These are phyloP conservation scores for Notolabrus celidotus DNA, from an alignment of 2,797 vertebrate genomes.

Conservation along the genomic window DNA sequence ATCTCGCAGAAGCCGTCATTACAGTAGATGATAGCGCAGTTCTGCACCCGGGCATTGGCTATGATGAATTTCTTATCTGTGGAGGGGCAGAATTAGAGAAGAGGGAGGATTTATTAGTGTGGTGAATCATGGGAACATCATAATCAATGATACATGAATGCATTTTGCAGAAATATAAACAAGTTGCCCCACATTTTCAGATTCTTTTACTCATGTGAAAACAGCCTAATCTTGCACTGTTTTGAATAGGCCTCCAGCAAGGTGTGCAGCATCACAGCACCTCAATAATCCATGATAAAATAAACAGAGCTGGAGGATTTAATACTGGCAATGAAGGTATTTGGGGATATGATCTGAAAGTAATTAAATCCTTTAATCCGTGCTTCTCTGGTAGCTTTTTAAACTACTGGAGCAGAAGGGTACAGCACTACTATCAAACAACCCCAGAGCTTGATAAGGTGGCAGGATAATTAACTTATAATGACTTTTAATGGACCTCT, in stretches of 20 bases:
- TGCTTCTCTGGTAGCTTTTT: conserved; percentile 24
- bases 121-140: not conserved
- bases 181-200: not conserved
- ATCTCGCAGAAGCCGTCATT: conserved; percentile 99
- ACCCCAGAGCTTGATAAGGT: conserved; percentile 3
- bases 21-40: conserved; percentile 99
- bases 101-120: not conserved
- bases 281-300: conserved; percentile 17
- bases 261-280: not conserved
- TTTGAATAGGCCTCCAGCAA: not conserved
- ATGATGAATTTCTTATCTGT: conserved; percentile 99
- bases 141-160: not conserved
- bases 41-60: conserved; percentile 97
- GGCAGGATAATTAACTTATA: conserved; percentile 27
- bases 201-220: not conserved
- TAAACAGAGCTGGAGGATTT: conserved; percentile 6
- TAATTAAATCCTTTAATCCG: conserved; percentile 34
- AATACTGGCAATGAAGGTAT: conserved; percentile 9
- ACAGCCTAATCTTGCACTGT: not conserved
- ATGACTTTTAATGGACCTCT: conserved; percentile 26
- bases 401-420: conserved; percentile 15
- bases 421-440: conserved; percentile 13
- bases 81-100: conserved; percentile 3
- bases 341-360: conserved; percentile 10
- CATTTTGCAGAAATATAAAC: not conserved